Evolutionary conservation across 2,797 vertebrate genomes (phyloP).

Genomic region (Graptemys geographica): DNA sequence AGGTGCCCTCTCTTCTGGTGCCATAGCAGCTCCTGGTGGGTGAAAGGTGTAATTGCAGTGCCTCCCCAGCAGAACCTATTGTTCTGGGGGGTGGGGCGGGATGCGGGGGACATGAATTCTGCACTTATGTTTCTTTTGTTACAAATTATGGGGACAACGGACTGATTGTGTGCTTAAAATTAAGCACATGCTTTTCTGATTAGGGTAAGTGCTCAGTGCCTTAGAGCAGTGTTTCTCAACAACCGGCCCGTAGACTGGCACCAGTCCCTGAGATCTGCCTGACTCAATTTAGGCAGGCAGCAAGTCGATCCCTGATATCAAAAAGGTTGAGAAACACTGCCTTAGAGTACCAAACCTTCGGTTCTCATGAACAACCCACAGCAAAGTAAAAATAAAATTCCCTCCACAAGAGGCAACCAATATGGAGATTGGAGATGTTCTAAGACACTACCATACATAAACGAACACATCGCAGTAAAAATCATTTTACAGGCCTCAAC

Average conservation of each 20-base stretch:
- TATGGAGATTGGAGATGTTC: neutral
- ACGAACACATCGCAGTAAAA: neutral
- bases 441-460: too few relatives aligned
- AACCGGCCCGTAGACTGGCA: too few relatives aligned
- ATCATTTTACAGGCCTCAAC: neutral
- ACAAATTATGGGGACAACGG: neutral
- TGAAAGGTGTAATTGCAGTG: neutral
- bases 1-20: neutral
- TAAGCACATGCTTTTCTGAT: neutral
- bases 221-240: too few relatives aligned
- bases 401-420: fast-evolving
- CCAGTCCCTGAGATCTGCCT: too few relatives aligned
- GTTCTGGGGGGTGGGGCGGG: too few relatives aligned
- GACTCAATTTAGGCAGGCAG: too few relatives aligned
- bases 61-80: neutral
- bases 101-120: neutral
- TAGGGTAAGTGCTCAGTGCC: neutral
- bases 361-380: neutral
- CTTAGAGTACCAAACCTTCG: neutral
- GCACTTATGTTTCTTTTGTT: neutral
- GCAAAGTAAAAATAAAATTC: neutral
- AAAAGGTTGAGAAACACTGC: too few relatives aligned
- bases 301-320: too few relatives aligned
- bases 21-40: neutral
- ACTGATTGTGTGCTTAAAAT: neutral